Conservation (phyloP, 2,888 invertebrate species). For the Ichneumon xanthorius region DNA sequence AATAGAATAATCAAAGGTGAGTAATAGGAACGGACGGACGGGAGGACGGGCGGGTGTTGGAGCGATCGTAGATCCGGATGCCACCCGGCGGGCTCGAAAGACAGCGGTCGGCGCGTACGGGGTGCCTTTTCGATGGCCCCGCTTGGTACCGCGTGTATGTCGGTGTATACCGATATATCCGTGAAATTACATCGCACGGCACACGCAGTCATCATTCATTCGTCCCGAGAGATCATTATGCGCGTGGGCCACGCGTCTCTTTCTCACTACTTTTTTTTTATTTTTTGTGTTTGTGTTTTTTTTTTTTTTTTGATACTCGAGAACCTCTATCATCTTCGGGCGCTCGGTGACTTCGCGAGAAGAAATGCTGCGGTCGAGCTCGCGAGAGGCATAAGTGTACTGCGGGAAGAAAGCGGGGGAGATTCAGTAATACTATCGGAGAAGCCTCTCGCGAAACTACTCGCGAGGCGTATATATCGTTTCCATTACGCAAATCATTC, state of each 20-base stretch:
- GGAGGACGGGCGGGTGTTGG: conserved; percentile 47
- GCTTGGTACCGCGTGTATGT: neutral
- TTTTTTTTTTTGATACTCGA: neutral
- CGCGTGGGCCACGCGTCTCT: conserved; percentile 68
- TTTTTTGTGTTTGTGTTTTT: conserved; percentile 1
- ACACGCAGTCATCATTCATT: conserved; percentile 76
- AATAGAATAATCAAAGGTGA: conserved; percentile 61
- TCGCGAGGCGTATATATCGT: conserved; percentile 69
- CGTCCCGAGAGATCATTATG: conserved; percentile 65
- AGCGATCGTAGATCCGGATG: conserved; percentile 59
- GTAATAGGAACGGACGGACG: conserved; percentile 56
- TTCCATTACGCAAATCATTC: conserved; percentile 79
- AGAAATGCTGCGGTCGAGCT: conserved; percentile 57
- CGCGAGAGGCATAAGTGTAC: conserved; percentile 4
- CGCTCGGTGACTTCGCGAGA: conserved; percentile 69
- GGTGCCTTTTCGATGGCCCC: conserved; percentile 21
- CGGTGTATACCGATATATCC: conserved; percentile 66
- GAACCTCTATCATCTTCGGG: conserved; percentile 39
- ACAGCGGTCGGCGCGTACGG: conserved; percentile 18
- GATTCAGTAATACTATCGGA: conserved; percentile 36
- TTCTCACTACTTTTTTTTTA: conserved; percentile 35
- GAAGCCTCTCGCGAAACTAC: conserved; percentile 9
- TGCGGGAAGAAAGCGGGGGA: neutral
- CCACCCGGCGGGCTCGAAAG: conserved; percentile 65
- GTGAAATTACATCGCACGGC: conserved; percentile 78